Conservation (phyloP, 2,113 vertebrate species). For the Xenopus tropicalis region UCB_Xtro_10.0 CM004451.2:1919001-1919500, state of each 20-base stretch:
- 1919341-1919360: conserved; percentile 36
- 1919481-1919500: too few species aligned
- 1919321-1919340: neutral
- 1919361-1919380: conserved; percentile 1
- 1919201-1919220: conserved; percentile 32
- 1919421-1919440: neutral
- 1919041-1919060: neutral
- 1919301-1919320: conserved; percentile 24
- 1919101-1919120: neutral
- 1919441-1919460: neutral
- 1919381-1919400: conserved; percentile 20
- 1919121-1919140: conserved; percentile 1
- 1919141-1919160: conserved; percentile 24
- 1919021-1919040: neutral
- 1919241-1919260: neutral
- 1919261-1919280: conserved; percentile 10
- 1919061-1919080: conserved; percentile 9
- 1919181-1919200: conserved; percentile 9
- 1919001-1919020: too few species aligned
- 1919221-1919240: conserved; percentile 31
- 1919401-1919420: conserved; percentile 28
- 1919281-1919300: conserved; percentile 28
- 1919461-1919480: too few species aligned
- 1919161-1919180: neutral
- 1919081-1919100: neutral